Base-by-base conservation (phyloP, 2,888 invertebrate species). In the Scaptomyza parva region DNA sequence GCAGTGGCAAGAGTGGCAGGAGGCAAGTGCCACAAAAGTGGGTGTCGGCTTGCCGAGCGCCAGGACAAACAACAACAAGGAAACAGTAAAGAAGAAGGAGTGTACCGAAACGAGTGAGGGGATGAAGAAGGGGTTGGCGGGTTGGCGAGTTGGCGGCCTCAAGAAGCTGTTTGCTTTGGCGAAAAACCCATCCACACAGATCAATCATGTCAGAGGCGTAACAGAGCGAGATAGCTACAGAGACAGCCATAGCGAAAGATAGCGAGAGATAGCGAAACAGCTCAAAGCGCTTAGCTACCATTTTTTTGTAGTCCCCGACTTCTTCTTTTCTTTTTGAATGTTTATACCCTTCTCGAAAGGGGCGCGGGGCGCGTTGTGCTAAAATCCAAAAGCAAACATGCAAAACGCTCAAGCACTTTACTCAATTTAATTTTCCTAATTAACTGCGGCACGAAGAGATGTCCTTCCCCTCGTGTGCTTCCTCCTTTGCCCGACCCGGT, bases 371-470 rank as follows among this genome's bases (percentile, higher is more conserved):
- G 30, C 18, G 9, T 30, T n/a, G 47, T 20, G 20, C 20, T 48
- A 12, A 48, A 48, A 48, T 28, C 28, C 33, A 7, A 52, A 52
- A 45, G 55, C 74, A 84, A 86, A 85, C 85, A 79, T 64, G 76
- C 81, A 73, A 81, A 86, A 77, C 79, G 84, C 67, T 81, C 74
- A 76, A 74, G 77, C 87, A 87, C 81, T 86, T 88, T 86, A 78
- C 66, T 88, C 88, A 88, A 88, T 88, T 88, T 83, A 87, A 88
- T 88, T 88, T 86, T 86, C 81, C 88, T 88, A 88, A 88, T 88
- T 88, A 87, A 86, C 78, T 86, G 72, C 76, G 70, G 70, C 72
- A 55, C 55, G 40, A n/a, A n/a, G n/a, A 37, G 17, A 37, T 50
- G 52, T 69, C 73, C 74, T 18, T 18, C 40, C 37, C 2, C 22